Percentiles rank a stretch among this genome's conserved stretches.
phyloP scores from a whole-genome alignment of 2,888 invertebrate genomes.

The Eupithecia dodoneata region DNA sequence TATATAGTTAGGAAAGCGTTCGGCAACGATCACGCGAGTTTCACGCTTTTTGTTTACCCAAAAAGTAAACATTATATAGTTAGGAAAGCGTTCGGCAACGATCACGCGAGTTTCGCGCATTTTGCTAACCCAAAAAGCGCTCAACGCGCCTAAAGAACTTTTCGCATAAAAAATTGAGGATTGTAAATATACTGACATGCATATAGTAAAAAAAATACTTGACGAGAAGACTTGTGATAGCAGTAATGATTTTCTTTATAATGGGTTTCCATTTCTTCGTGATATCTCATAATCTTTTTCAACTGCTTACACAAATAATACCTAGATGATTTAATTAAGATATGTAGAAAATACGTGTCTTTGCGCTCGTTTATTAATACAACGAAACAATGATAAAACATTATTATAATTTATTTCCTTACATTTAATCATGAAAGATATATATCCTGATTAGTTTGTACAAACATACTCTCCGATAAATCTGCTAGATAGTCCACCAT shows the following conservation, averaged over 20 bases:
- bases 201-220: no score
- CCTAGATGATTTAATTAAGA: no score
- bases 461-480: constrained; percentile 19
- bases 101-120: no score
- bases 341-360: not conserved
- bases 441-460: not conserved
- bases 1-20: no score
- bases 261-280: not conserved
- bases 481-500: constrained; percentile 10
- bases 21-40: no score
- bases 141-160: no score
- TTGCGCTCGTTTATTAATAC: not conserved
- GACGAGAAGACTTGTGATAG: not conserved
- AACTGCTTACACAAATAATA: not conserved
- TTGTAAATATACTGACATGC: no score
- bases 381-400: not conserved
- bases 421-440: not conserved
- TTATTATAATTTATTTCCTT: not conserved
- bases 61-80: no score
- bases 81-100: no score
- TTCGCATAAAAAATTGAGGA: no score
- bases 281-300: not conserved
- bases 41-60: no score
- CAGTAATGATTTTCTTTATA: not conserved
- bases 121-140: no score